Evolutionary conservation across 2,113 vertebrate genomes (phyloP).

Genomic region (Xenopus borealis): DNA sequence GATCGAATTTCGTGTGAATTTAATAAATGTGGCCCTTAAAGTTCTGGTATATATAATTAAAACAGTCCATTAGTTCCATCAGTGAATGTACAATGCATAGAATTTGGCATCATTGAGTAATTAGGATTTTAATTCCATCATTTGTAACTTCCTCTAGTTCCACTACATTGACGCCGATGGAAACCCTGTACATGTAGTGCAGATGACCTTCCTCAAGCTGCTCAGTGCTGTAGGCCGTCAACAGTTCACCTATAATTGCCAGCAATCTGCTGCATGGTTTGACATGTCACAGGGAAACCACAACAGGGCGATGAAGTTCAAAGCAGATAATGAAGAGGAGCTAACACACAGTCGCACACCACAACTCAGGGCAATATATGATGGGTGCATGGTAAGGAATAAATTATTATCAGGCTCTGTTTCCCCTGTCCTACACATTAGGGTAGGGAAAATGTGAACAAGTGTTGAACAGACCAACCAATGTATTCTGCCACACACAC

Average conservation of each 20-base stretch:
- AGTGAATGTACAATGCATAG: no score
- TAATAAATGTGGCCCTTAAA: no score
- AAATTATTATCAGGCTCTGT: no score
- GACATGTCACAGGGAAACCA: slow-evolving; percentile 64
- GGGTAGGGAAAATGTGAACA: no score
- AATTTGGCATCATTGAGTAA: no score
- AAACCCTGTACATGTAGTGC: slow-evolving; percentile 74
- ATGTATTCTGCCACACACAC: no score
- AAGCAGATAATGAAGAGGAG: slow-evolving; percentile 74
- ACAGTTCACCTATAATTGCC: slow-evolving; percentile 81
- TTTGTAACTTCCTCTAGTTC: slow-evolving; percentile 65
- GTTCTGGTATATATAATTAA: no score
- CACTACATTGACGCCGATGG: slow-evolving; percentile 80
- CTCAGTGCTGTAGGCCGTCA: slow-evolving; percentile 79
- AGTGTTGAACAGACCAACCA: no score
- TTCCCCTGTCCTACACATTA: no score
- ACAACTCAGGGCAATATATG: slow-evolving; percentile 66
- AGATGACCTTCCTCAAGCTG: slow-evolving; percentile 86
- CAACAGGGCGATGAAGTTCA: slow-evolving; percentile 70
- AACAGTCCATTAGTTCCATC: no score
- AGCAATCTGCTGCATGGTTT: slow-evolving; percentile 81
- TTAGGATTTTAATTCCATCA: not conserved
- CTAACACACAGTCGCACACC: slow-evolving; percentile 69
- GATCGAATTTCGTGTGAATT: no score
- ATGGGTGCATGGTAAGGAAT: slow-evolving; percentile 80